Conservation (phyloP, 2,888 invertebrate genomes). For the Nemoura dubitans region DNA sequence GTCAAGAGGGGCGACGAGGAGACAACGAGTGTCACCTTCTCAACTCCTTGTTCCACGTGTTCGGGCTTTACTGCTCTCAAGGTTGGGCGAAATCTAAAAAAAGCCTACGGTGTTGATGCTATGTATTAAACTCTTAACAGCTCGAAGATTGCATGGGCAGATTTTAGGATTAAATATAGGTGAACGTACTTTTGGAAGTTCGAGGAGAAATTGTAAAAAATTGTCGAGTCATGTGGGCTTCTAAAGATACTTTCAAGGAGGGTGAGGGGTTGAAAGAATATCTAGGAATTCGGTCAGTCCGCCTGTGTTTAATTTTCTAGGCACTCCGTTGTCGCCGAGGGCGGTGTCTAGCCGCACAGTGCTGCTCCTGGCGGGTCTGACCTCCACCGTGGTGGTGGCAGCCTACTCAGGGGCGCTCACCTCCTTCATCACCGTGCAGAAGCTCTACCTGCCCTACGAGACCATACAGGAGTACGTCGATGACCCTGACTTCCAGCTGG, state of each 20-base stretch:
- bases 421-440: not conserved
- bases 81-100: not conserved
- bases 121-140: no score
- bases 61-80: not conserved
- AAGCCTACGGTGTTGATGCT: no score
- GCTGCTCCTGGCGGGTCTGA: not conserved
- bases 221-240: no score
- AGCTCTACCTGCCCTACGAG: not conserved
- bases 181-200: no score
- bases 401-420: conserved; percentile 15
- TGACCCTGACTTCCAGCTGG: not conserved
- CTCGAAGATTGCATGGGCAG: no score
- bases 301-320: not conserved
- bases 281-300: not conserved
- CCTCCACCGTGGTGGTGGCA: not conserved
- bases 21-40: not conserved
- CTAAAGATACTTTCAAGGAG: no score
- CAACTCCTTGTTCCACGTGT: not conserved
- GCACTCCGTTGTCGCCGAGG: not conserved
- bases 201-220: no score
- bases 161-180: no score
- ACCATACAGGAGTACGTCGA: not conserved
- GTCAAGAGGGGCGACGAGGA: not conserved
- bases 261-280: no score
- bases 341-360: not conserved